phyloP scores from a whole-genome alignment of 2,797 vertebrate species.

The Fistularia tabacaria region DNA sequence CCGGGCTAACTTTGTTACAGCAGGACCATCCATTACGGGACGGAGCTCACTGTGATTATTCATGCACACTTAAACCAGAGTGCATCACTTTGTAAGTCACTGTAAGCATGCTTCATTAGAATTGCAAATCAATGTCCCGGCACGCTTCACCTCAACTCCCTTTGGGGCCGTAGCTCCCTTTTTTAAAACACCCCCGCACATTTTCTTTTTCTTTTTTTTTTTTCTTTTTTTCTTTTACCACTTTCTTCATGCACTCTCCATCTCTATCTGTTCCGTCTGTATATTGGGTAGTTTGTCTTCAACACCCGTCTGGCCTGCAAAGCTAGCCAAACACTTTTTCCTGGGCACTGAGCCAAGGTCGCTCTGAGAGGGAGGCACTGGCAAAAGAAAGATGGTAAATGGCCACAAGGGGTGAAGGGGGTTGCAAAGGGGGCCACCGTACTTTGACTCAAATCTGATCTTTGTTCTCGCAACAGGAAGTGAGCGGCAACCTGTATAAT shows the following conservation, averaged over 20 bases:
- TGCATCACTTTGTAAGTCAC: constrained; percentile 73
- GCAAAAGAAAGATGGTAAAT: neutral
- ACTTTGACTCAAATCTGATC: constrained; percentile 10
- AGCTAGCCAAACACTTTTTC: constrained; percentile 44
- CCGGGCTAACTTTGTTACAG: constrained; percentile 64
- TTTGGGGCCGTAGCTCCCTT: constrained; percentile 38
- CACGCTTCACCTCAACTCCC: constrained; percentile 52
- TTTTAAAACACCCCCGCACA: constrained; percentile 20
- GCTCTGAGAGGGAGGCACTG: constrained; percentile 17
- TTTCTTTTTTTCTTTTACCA: neutral
- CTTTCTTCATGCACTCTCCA: constrained; percentile 20
- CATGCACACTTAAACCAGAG: constrained; percentile 73
- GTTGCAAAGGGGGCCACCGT: neutral
- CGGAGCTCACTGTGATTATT: constrained; percentile 62
- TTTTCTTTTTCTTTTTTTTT: constrained; percentile 9
- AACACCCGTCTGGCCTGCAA: constrained; percentile 32
- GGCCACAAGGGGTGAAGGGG: neutral
- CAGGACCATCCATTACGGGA: constrained; percentile 57
- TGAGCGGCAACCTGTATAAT: neutral
- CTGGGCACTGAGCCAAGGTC: constrained; percentile 52
- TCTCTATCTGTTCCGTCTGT: constrained; percentile 53
- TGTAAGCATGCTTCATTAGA: constrained; percentile 75
- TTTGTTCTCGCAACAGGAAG: constrained; percentile 32
- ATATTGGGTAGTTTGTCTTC: constrained; percentile 64
- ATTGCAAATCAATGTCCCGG: constrained; percentile 74